Evolutionary conservation across 64 coral and sea anemone genomes (phyloP).

Genomic region (Dendrophyllia cribrosa): DNA sequence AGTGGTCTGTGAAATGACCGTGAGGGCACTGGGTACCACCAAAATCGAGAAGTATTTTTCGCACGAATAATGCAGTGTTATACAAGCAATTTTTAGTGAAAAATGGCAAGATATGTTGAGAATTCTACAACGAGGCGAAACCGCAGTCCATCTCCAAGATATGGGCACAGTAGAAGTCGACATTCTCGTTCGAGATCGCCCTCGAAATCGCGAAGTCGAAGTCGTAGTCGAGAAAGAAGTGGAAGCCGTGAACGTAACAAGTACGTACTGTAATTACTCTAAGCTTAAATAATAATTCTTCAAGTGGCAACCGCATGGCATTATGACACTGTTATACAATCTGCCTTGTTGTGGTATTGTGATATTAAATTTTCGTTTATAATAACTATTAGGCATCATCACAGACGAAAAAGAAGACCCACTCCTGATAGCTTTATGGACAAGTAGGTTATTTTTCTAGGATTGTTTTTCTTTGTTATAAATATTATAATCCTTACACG

Average conservation of each 20-base stretch:
- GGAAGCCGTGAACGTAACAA: slow-evolving; percentile 24
- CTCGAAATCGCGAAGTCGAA: slow-evolving; percentile 68
- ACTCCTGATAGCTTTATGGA: slow-evolving; percentile 77
- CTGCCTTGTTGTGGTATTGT: too few relatives aligned
- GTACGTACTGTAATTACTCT: not conserved
- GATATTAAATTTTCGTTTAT: too few relatives aligned
- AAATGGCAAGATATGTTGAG: slow-evolving; percentile 52
- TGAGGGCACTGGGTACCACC: not conserved
- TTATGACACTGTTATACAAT: too few relatives aligned
- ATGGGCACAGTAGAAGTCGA: slow-evolving; percentile 10
- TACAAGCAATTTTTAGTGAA: not conserved
- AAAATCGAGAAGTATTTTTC: not conserved
- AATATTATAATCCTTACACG: too few relatives aligned
- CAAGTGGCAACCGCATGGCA: too few relatives aligned
- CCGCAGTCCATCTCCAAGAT: slow-evolving; percentile 56
- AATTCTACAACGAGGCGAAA: slow-evolving; percentile 7
- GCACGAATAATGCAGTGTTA: not conserved
- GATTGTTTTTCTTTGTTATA: not conserved
- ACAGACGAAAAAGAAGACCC: slow-evolving; percentile 61
- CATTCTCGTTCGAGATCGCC: slow-evolving; percentile 38
- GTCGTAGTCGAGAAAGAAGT: slow-evolving; percentile 32
- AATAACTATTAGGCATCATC: not conserved
- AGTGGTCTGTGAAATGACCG: not conserved
- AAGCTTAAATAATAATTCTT: not conserved
- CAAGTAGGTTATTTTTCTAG: slow-evolving; percentile 34